A percentile compares a stretch with the other conserved stretches of the same genome.
Evolutionary conservation across 1,140 invertebrate genomes (phyloP).

Genomic region (Monomorium pharaonis): DNA sequence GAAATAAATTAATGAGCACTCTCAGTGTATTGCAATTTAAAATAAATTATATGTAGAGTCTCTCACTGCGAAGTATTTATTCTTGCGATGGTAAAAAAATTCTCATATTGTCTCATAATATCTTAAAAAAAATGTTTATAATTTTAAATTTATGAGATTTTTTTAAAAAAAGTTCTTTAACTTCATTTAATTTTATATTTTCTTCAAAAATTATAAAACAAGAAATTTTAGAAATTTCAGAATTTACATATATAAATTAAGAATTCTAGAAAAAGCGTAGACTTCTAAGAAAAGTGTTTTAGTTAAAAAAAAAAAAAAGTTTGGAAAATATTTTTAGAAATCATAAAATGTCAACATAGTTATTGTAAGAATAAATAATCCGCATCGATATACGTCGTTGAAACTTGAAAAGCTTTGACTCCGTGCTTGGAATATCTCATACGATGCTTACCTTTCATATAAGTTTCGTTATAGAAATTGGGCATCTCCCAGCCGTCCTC

Average conservation of each 20-base stretch:
- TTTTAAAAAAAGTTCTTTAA: too few relatives aligned
- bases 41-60: not conserved
- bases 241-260: too few relatives aligned
- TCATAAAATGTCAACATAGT: not conserved
- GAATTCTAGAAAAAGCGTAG: too few relatives aligned
- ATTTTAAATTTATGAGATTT: too few relatives aligned
- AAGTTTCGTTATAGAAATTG: constrained; percentile 98
- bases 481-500: constrained; percentile 99
- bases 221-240: too few relatives aligned
- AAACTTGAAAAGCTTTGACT: not conserved
- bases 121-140: too few relatives aligned
- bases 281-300: too few relatives aligned
- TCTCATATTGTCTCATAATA: too few relatives aligned
- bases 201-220: too few relatives aligned
- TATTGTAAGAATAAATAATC: not conserved
- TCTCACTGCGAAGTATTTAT: not conserved
- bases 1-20: not conserved
- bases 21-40: not conserved
- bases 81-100: not conserved
- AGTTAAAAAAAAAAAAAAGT: too few relatives aligned
- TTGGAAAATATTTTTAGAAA: too few relatives aligned
- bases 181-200: too few relatives aligned
- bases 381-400: not conserved
- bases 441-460: constrained; percentile 92
- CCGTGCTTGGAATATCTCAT: not conserved